phyloP scores from a whole-genome alignment of 1,140 invertebrate species.

The Chrysoperla carnea region DNA sequence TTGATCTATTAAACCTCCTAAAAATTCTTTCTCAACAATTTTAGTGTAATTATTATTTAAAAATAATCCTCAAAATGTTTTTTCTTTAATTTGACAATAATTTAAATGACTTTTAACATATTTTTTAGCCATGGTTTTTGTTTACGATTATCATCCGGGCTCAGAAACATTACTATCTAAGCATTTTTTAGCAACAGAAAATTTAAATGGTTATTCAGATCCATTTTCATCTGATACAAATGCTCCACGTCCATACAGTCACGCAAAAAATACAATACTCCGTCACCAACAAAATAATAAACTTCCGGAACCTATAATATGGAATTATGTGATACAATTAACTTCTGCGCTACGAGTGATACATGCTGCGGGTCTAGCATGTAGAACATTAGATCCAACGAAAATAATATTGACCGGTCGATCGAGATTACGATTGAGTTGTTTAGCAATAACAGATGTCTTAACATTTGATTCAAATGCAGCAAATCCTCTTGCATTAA shows the following conservation, averaged over 20 bases:
- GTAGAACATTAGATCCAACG: conserved; percentile 66
- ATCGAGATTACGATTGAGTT: conserved; percentile 54
- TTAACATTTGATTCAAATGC: conserved; percentile 57
- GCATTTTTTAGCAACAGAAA: conserved; percentile 55
- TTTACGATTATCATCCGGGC: conserved; percentile 88
- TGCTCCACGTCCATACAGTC: conserved; percentile 63
- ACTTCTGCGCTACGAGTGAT: conserved; percentile 85
- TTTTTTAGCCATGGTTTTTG: conserved; percentile 73
- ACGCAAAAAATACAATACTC: conserved; percentile 63
- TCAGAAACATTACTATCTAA: conserved; percentile 73
- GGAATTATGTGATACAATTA: conserved; percentile 91
- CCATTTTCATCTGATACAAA: conserved; percentile 69
- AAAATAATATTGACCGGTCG: conserved; percentile 67
- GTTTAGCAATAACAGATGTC: conserved; percentile 68
- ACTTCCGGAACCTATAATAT: conserved; percentile 80
- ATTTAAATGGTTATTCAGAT: conserved; percentile 56
- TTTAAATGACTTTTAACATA: too few species aligned
- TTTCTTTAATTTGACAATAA: too few species aligned
- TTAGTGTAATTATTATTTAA: too few species aligned
- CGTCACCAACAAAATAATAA: conserved; percentile 49
- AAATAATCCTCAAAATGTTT: too few species aligned
- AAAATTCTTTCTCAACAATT: too few species aligned
- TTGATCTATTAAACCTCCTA: too few species aligned
- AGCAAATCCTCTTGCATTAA: conserved; percentile 41
- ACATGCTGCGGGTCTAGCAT: conserved; percentile 50